Base-by-base conservation (phyloP, 2,113 vertebrate species). In the Thinocorus orbignyianus region DNA sequence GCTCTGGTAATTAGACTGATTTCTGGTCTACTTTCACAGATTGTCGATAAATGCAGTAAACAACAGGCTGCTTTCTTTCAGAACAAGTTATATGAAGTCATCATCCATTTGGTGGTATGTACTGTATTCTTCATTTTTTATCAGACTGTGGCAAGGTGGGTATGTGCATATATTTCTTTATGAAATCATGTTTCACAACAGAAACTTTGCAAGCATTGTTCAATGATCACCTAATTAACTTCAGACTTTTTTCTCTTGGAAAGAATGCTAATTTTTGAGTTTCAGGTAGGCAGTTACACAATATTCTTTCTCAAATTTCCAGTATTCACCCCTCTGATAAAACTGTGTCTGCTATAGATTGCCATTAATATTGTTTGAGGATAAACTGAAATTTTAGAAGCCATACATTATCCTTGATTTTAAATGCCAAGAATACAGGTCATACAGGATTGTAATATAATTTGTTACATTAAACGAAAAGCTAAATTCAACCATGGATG, bases 31-130 rank as follows among this genome's bases (percentile, higher is more conserved):
- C 97, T 96, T 98, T 98, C 97, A 97, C 98, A 98, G 97, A 98
- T 98, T 98, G 98, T 98, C 97, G 95, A 98, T 98, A 98, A 98
- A 97, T 95, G 95, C 92, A 87, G 97, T 98, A 98, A 98, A 98
- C 97, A 98, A 97, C 96, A 93, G 88, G 78, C 94, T 95, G 97
- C 93, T 95, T 97, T 92, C 93, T 97, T 98, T 97, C 93, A 87
- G 95, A 97, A 97, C 89, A 93, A 95, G 89, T 97, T 95, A 81
- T 93, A 96, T 97, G 96, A 97, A 97, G 92, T 96, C 86, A 42
- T 97, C 97, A 97, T 97, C 95, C 73, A 64, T 93, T 97, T 97
- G 84, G 91, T 28, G 91, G 90, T 91, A 35, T 41, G 85, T 76
- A 70, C 82, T 8, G 10, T 79, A 37, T 39, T 91, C 64, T 73